Evolutionary conservation across 2,888 invertebrate species (phyloP).

Genomic region (Bellardia pandia): DNA sequence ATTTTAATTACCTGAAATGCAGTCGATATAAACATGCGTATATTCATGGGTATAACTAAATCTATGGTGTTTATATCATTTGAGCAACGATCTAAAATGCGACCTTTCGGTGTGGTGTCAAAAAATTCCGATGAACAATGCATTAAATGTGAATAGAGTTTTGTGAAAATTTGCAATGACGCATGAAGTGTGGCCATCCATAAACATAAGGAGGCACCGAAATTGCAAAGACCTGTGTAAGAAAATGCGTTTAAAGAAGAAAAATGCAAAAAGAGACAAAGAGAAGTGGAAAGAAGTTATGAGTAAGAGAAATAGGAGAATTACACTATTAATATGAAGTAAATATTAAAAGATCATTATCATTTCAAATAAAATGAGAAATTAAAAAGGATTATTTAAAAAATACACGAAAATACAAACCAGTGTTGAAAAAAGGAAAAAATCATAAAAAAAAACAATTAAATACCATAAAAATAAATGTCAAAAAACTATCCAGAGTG

Average conservation of each 20-base stretch:
- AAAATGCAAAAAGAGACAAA: constrained; percentile 41
- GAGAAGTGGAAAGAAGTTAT: constrained; percentile 1
- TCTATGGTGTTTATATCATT: constrained; percentile 87
- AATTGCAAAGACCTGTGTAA: constrained; percentile 80
- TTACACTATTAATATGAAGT: background rate
- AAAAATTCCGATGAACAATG: constrained; percentile 87
- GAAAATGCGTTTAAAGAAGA: background rate
- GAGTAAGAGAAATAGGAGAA: constrained; percentile 21
- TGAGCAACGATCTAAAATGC: constrained; percentile 87
- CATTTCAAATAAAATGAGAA: background rate
- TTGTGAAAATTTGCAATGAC: constrained; percentile 79
- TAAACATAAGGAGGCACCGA: constrained; percentile 81
- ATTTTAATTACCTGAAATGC: constrained; percentile 81
- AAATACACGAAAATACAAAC: constrained; percentile 62
- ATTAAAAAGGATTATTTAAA: background rate
- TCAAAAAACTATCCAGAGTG: constrained; percentile 84
- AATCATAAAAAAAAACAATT: constrained; percentile 43
- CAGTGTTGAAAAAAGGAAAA: constrained; percentile 56
- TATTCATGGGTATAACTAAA: constrained; percentile 84
- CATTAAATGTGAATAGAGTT: constrained; percentile 85
- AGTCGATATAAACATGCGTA: constrained; percentile 81
- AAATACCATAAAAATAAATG: constrained; percentile 84
- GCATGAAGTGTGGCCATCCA: constrained; percentile 80
- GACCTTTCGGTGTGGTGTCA: constrained; percentile 88
- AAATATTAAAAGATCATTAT: background rate